phyloP scores from a whole-genome alignment of 2,888 invertebrate species.

The Salticus scenicus region DNA sequence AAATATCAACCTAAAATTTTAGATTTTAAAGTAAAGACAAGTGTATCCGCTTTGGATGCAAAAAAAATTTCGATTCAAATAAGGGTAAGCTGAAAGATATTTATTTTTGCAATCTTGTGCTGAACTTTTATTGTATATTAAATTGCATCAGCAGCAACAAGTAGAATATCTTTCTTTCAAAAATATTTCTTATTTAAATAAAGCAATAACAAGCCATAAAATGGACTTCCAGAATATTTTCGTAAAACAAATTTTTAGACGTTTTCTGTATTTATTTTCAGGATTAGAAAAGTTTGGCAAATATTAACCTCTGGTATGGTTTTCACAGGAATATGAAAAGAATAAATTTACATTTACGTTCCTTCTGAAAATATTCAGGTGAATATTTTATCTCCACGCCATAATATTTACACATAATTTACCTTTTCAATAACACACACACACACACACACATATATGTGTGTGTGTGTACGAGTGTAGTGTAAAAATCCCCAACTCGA shows the following conservation, averaged over 20 bases:
- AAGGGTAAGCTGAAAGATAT: background rate
- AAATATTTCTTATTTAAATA: background rate
- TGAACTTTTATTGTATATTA: slow-evolving; percentile 1
- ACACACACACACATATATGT: too few relatives aligned
- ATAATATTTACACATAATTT: too few relatives aligned
- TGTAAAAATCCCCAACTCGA: too few relatives aligned
- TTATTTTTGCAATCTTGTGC: background rate
- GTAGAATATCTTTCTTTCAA: background rate
- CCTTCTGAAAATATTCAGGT: background rate
- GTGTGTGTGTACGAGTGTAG: too few relatives aligned
- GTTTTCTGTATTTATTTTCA: background rate
- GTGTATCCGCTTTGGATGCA: background rate
- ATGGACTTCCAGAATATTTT: background rate
- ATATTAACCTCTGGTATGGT: background rate
- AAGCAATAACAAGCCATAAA: background rate
- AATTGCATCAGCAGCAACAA: background rate
- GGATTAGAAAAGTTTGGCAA: slow-evolving; percentile 3
- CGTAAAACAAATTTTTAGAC: background rate
- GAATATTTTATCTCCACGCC: too few relatives aligned
- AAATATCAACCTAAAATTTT: too few relatives aligned
- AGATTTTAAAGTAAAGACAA: background rate
- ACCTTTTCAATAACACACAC: too few relatives aligned
- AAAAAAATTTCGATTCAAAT: background rate
- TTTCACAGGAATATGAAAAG: background rate
- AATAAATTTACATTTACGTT: background rate